Evolutionary conservation across 2,888 invertebrate genomes (phyloP).

Genomic region (Spialia ferax): DNA sequence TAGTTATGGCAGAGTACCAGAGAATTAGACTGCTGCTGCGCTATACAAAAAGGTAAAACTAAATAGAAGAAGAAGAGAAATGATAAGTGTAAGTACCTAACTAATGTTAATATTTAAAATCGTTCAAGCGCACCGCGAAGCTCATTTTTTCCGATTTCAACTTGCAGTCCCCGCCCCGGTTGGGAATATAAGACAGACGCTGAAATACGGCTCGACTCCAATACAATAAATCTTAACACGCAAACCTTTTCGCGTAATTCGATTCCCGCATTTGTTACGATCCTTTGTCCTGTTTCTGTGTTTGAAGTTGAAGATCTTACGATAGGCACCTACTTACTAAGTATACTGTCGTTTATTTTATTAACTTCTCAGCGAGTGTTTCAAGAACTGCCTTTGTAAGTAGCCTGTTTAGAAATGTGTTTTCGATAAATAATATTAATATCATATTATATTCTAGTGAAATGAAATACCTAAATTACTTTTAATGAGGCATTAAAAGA

Average conservation of each 20-base stretch:
- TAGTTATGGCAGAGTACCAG: too few relatives aligned
- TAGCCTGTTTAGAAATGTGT: background rate
- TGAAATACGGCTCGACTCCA: conserved; percentile 38
- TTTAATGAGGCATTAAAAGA: too few relatives aligned
- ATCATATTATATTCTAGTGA: too few relatives aligned
- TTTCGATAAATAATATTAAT: too few relatives aligned
- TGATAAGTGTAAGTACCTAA: too few relatives aligned
- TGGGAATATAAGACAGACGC: conserved; percentile 32
- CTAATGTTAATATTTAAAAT: too few relatives aligned
- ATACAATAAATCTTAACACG: conserved; percentile 44
- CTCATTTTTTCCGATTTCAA: background rate
- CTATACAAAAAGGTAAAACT: too few relatives aligned
- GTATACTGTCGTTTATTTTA: background rate
- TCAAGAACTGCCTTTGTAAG: background rate
- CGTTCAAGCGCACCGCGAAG: background rate
- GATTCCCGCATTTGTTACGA: conserved; percentile 41
- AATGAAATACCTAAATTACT: too few relatives aligned
- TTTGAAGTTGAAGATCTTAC: conserved; percentile 7
- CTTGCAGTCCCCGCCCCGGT: conserved; percentile 4
- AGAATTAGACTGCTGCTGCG: too few relatives aligned
- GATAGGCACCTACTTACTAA: background rate
- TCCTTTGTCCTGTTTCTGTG: conserved; percentile 15
- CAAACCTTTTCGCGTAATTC: conserved; percentile 42
- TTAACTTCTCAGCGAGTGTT: background rate
- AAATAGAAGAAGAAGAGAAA: too few relatives aligned